These are phyloP conservation scores for Augiades crinisus DNA, from an alignment of 2,888 invertebrate species.

Conservation along the genomic window DNA sequence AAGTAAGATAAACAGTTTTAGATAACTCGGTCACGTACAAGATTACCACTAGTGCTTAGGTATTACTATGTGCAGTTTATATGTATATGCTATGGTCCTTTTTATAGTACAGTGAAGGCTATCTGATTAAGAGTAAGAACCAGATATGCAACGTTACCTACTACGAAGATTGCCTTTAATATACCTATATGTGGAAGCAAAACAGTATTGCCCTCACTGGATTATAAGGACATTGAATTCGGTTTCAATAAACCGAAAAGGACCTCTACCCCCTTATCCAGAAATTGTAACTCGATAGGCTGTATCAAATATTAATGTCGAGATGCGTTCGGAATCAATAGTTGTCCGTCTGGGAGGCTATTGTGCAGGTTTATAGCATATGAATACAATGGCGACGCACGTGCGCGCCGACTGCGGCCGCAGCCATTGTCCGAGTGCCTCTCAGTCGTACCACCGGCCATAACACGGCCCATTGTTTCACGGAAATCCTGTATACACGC, in stretches of 20 bases:
- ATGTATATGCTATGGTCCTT: too few species aligned
- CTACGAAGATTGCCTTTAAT: too few species aligned
- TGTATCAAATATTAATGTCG: slow-evolving; percentile 22
- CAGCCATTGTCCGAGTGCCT: slow-evolving; percentile 58
- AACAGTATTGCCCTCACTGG: too few species aligned
- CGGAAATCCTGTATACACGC: slow-evolving; percentile 65
- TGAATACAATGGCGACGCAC: slow-evolving; percentile 71
- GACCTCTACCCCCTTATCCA: neutral
- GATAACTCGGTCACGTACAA: too few species aligned
- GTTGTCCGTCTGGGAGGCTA: slow-evolving; percentile 33
- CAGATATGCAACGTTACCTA: too few species aligned
- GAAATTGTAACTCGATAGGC: slow-evolving; percentile 18
- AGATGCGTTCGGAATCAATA: slow-evolving; percentile 23
- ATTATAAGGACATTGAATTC: slow-evolving; percentile 10
- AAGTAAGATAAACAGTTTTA: too few species aligned
- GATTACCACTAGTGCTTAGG: too few species aligned
- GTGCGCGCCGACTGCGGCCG: slow-evolving; percentile 53
- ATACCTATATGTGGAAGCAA: too few species aligned
- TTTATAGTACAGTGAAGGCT: too few species aligned
- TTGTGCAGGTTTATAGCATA: slow-evolving; percentile 47
- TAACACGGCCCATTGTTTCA: slow-evolving; percentile 62
- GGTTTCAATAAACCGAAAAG: slow-evolving; percentile 11
- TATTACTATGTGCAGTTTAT: too few species aligned
- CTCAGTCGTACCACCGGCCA: slow-evolving; percentile 26
- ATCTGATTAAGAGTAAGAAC: too few species aligned